phyloP scores from a whole-genome alignment of 2,113 vertebrate species.

The Paratilapia polleni region DNA sequence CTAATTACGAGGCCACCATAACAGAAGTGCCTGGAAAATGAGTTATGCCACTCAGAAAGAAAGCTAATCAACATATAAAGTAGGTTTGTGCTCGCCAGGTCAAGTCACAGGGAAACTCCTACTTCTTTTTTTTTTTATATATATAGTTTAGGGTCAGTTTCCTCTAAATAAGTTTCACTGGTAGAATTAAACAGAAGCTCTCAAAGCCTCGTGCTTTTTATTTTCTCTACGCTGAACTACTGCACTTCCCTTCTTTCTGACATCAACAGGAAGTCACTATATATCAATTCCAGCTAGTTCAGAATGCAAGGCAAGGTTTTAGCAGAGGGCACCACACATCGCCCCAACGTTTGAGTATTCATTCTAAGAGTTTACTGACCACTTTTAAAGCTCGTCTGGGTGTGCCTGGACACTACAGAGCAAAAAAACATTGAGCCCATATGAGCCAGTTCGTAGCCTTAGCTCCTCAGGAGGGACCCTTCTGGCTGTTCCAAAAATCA shows the following conservation, averaged over 20 bases:
- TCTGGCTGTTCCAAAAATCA: neutral
- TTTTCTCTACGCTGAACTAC: too few species aligned
- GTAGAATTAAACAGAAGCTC: neutral
- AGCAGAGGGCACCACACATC: neutral
- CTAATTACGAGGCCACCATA: constrained; percentile 16
- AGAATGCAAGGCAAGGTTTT: neutral
- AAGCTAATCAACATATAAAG: constrained; percentile 4
- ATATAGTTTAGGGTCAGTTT: neutral
- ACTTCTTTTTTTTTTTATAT: too few species aligned
- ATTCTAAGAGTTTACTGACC: too few species aligned
- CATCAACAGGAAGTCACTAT: too few species aligned
- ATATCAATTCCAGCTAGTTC: neutral
- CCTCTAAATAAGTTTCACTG: neutral
- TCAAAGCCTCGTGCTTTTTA: neutral
- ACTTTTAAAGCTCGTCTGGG: too few species aligned
- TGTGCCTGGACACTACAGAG: too few species aligned
- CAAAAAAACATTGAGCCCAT: too few species aligned
- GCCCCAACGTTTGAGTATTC: neutral
- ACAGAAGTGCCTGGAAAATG: constrained; percentile 5
- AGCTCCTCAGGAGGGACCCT: too few species aligned
- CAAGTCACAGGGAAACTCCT: neutral
- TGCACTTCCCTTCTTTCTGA: too few species aligned
- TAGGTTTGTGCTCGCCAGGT: neutral
- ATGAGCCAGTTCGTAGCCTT: too few species aligned
- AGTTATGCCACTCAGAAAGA: constrained; percentile 1